Percentiles rank a stretch among this genome's conserved stretches.
Conservation (phyloP, 2,797 vertebrate species). For the Gouania willdenowi region DNA sequence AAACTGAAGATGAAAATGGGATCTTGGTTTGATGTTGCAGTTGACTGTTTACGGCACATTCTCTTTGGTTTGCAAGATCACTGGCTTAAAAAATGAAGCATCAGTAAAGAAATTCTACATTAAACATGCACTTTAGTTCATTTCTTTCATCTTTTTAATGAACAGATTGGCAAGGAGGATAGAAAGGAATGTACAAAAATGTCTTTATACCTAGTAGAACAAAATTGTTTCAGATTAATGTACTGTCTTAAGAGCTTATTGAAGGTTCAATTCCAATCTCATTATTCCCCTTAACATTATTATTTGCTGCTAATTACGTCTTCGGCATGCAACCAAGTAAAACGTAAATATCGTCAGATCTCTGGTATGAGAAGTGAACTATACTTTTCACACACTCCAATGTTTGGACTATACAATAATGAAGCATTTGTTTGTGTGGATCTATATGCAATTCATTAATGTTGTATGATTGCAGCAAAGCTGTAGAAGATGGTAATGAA, state of each 20-base stretch:
- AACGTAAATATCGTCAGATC: not conserved
- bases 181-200: not conserved
- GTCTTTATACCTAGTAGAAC: no score
- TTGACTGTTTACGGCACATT: not conserved
- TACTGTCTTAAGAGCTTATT: not conserved
- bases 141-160: not conserved
- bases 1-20: no score
- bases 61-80: not conserved
- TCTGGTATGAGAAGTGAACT: not conserved
- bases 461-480: constrained; percentile 1
- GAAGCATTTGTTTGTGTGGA: not conserved
- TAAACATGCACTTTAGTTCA: not conserved
- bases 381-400: not conserved
- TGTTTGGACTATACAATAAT: not conserved
- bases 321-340: not conserved
- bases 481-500: not conserved
- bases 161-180: not conserved
- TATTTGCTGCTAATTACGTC: no score
- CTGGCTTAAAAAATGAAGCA: not conserved
- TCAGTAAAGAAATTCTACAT: not conserved
- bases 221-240: no score
- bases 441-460: not conserved
- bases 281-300: no score
- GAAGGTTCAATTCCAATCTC: no score
- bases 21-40: no score